Evolutionary conservation across 2,113 vertebrate species (phyloP), one percentile per base, ranked within the genome.

Genomic region (Tyto alba): DNA sequence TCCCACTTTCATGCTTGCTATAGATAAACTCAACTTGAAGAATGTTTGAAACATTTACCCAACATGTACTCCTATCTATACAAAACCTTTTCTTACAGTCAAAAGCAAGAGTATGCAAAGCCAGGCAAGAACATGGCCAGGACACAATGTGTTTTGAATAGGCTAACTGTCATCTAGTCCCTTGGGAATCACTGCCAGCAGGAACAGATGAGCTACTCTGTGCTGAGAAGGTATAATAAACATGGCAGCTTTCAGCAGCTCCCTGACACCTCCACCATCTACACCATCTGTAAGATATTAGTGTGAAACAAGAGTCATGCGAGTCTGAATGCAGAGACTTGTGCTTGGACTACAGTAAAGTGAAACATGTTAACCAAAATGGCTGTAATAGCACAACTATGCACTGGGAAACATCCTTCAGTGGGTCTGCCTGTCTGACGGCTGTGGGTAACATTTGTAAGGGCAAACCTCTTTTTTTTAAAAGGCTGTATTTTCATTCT

Each of bases 241-340:
- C 62, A 94, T 45, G 25, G 79, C 76, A 85, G 76, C 64, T 85
- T 95, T 93, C 94, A 94, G 83, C 94, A 94, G 92, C 79, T 94
- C 88, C 76, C 86, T 72, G 73, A 90, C 88, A 94, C 83, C 72
- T 94, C 75, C 56, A 74, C 85, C 84, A 83, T 89, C 92, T 95
- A 92, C 93, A 92, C 19, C 76, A 72, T n/a, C n/a, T n/a, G 6
- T 6, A 56, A 87, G 73, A 75, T 85, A 89, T 60, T 75, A 76
- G 84, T 77, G 52, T 72, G 86, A 93, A 93, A 92, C 64, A 77
- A 74, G 79, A 84, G 34, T 66, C 59, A 67, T 22, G 12, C 0
- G 1, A 85, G 43, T 29, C 38, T 81, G 60, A 86, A 91, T 13
- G 26, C 57, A 76, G 26, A 56, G n/a, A 62, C 41, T 75, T 57